Conservation (phyloP, 2,113 vertebrate species). For the Oceanites oceanicus region DNA sequence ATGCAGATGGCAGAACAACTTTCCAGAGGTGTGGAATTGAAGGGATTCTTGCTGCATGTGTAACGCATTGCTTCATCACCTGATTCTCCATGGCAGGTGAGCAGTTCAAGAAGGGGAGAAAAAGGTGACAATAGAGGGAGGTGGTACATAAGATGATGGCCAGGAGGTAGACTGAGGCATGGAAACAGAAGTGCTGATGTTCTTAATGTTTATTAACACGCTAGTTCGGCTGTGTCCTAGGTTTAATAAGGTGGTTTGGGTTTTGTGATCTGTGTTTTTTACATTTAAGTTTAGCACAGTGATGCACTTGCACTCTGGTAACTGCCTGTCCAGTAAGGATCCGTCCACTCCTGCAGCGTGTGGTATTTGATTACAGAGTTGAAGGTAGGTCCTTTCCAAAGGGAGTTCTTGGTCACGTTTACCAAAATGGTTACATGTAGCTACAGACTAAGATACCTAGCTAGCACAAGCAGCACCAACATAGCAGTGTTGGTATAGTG, state of each 20-base stretch:
- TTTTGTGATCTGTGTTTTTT: neutral
- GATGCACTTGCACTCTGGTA: neutral
- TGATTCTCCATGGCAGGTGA: neutral
- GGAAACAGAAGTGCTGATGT: neutral
- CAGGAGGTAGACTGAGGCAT: neutral
- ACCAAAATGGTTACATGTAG: neutral
- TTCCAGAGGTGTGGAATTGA: neutral
- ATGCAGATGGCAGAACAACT: neutral
- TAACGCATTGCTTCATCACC: neutral
- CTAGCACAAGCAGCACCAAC: neutral
- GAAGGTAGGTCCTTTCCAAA: neutral
- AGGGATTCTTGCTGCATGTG: neutral
- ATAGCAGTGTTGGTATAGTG: neutral
- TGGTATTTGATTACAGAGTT: neutral
- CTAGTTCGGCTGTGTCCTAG: neutral
- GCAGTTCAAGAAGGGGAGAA: neutral
- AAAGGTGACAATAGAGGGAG: neutral
- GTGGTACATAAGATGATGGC: neutral
- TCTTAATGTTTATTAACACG: neutral
- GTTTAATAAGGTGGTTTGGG: neutral
- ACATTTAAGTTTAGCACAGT: neutral
- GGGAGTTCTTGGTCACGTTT: neutral
- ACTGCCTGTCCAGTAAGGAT: neutral
- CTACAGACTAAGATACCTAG: neutral
- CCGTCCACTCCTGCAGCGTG: neutral